Conservation (phyloP, 2,888 invertebrate species). For the Seira musarum region DNA sequence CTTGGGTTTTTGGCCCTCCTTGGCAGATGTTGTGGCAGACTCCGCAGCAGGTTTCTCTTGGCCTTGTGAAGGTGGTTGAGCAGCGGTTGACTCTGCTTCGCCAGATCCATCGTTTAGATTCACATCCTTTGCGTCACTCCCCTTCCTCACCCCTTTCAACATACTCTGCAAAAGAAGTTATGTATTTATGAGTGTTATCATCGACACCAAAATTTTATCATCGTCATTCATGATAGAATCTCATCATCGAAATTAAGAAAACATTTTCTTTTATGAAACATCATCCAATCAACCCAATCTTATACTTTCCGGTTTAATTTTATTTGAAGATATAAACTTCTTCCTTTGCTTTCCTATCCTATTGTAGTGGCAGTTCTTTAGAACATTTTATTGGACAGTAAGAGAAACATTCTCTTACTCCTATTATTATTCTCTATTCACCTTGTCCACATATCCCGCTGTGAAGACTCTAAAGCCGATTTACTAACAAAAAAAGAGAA, state of each 20-base stretch:
- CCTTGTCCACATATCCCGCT: neutral
- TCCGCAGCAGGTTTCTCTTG: constrained; percentile 67
- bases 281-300: neutral
- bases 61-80: constrained; percentile 70
- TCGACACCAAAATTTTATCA: neutral
- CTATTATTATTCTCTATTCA: neutral
- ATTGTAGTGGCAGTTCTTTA: no score
- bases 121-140: constrained; percentile 70
- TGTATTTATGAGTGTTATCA: neutral
- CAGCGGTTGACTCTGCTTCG: constrained; percentile 69
- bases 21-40: constrained; percentile 63
- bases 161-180: constrained; percentile 68
- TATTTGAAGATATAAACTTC: no score
- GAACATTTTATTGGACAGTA: no score
- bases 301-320: neutral
- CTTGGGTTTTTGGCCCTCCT: constrained; percentile 68
- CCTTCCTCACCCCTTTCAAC: constrained; percentile 70
- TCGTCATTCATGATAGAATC: neutral
- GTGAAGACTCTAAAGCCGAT: neutral
- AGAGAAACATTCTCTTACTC: no score
- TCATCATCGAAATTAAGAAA: neutral
- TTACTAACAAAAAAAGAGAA: neutral
- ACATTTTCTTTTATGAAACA: neutral
- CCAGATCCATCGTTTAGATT: constrained; percentile 70
- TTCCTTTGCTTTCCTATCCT: no score